Evolutionary conservation across 2,113 vertebrate species (phyloP).

Genomic region (Thamnophis sirtalis): DNA sequence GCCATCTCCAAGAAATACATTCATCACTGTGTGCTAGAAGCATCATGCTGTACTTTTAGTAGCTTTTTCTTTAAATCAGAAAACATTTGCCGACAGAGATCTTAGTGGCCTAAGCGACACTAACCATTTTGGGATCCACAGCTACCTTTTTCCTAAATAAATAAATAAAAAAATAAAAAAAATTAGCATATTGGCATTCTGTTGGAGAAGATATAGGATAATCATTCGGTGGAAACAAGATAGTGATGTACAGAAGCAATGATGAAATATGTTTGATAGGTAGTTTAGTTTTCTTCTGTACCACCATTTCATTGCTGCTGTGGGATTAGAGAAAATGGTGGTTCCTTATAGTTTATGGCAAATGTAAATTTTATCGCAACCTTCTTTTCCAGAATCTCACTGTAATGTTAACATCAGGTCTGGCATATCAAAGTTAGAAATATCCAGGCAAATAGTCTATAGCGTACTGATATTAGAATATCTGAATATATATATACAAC

Average conservation of each 20-base stretch:
- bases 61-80: slow-evolving; percentile 34
- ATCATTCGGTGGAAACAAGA: slow-evolving; percentile 38
- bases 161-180: background rate
- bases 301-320: slow-evolving; percentile 68
- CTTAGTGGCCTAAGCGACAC: slow-evolving; percentile 37
- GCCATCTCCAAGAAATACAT: slow-evolving; percentile 57
- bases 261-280: slow-evolving; percentile 62
- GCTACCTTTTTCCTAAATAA: slow-evolving; percentile 23
- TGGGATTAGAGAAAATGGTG: slow-evolving; percentile 71
- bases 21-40: slow-evolving; percentile 57
- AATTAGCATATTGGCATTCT: slow-evolving; percentile 13
- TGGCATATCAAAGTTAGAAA: slow-evolving; percentile 20
- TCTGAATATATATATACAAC: slow-evolving; percentile 6
- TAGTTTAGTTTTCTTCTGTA: slow-evolving; percentile 47
- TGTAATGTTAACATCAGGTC: slow-evolving; percentile 35
- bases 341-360: slow-evolving; percentile 68
- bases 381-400: slow-evolving; percentile 49
- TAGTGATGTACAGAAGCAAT: slow-evolving; percentile 59
- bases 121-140: background rate
- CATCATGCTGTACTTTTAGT: slow-evolving; percentile 53
- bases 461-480: background rate
- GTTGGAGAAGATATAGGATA: slow-evolving; percentile 45
- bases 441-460: slow-evolving; percentile 25
- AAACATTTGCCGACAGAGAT: background rate
- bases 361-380: slow-evolving; percentile 68